These are phyloP conservation scores for Salvator merianae DNA, from an alignment of 2,113 vertebrate genomes.

Conservation along the genomic window DNA sequence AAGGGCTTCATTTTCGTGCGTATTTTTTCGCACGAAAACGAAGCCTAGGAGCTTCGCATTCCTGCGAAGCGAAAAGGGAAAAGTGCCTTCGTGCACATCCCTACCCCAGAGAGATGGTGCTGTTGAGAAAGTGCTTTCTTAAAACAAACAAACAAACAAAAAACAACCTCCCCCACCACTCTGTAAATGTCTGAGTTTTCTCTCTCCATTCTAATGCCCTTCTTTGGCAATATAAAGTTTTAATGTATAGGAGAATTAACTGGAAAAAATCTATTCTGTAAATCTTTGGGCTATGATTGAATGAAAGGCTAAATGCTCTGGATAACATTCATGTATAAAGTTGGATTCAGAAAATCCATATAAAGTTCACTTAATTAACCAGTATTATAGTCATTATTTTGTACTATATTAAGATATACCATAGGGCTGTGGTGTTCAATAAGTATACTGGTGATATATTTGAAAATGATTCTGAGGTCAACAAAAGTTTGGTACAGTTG, in stretches of 20 bases:
- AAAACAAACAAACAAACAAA: no score
- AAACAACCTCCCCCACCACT: no score
- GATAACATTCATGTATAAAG: neutral
- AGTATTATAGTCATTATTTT: neutral
- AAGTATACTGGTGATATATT: neutral
- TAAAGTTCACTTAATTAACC: neutral
- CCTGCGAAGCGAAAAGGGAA: no score
- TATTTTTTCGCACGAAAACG: no score
- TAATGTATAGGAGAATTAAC: neutral
- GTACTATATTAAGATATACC: neutral
- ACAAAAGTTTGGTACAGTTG: neutral
- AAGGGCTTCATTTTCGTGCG: no score
- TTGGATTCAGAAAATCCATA: neutral
- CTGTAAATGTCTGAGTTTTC: neutral
- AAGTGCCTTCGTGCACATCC: no score
- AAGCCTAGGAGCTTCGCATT: no score
- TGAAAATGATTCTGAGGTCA: neutral
- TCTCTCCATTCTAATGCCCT: accelerated
- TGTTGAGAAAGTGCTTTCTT: neutral
- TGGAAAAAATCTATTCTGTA: neutral
- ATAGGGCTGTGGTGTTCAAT: neutral
- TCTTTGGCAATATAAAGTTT: neutral
- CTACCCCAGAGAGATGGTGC: neutral
- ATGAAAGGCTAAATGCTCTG: neutral
- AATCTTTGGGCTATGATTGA: neutral